phyloP scores from a whole-genome alignment of 2,888 invertebrate species.

The Synergus japonicus region DNA sequence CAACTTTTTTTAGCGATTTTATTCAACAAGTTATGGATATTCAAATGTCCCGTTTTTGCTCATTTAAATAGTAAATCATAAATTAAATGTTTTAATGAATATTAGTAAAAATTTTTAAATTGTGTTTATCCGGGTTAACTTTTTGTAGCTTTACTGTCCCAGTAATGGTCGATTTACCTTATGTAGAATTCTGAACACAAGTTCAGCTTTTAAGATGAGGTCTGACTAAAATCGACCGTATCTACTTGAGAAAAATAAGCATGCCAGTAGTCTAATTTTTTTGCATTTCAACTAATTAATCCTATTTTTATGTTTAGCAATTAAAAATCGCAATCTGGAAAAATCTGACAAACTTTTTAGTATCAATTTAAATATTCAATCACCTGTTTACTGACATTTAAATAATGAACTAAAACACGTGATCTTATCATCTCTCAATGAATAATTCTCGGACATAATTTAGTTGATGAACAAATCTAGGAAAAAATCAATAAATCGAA shows the following conservation, averaged over 20 bases:
- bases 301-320: neutral
- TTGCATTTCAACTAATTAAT: neutral
- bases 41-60: no score
- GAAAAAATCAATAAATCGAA: conserved; percentile 34
- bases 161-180: no score
- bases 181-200: neutral
- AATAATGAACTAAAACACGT: conserved; percentile 1
- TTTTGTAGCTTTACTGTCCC: no score
- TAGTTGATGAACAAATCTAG: neutral
- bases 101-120: no score
- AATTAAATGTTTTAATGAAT: no score
- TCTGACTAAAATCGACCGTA: neutral
- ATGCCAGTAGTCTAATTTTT: neutral
- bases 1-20: no score
- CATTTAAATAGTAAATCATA: no score
- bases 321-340: neutral
- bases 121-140: no score
- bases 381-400: conserved; percentile 13
- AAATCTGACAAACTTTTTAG: neutral
- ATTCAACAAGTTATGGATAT: no score
- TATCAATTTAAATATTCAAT: conserved; percentile 22
- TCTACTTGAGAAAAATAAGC: neutral
- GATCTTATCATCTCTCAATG: conserved; percentile 23
- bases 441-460: conserved; percentile 33
- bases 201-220: neutral